phyloP scores from a whole-genome alignment of 2,113 vertebrate species.

The Pangasianodon hypophthalmus region DNA sequence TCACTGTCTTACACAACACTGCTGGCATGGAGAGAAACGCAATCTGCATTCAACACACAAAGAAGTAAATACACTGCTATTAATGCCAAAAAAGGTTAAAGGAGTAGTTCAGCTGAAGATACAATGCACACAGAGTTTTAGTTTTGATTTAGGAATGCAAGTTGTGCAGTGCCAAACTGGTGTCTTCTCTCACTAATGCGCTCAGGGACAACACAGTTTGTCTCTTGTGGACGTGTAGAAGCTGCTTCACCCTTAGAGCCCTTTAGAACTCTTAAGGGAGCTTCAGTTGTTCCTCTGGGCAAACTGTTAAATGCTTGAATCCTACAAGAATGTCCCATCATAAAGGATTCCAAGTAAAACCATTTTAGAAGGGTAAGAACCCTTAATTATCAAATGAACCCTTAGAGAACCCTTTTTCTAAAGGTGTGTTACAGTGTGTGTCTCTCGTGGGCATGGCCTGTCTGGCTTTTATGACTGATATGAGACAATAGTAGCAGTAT shows the following conservation, averaged over 20 bases:
- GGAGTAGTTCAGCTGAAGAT: not conserved
- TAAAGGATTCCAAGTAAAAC: not conserved
- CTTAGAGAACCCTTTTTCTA: not conserved
- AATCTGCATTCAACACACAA: not conserved
- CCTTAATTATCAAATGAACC: not conserved
- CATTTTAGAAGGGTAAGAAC: not conserved
- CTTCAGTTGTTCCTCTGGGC: not conserved
- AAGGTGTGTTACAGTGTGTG: not conserved
- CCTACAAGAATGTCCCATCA: not conserved
- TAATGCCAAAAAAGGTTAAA: not conserved
- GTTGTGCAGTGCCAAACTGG: not conserved
- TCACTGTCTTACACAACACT: not conserved
- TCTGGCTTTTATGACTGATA: not conserved
- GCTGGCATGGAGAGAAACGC: not conserved
- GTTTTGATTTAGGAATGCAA: not conserved
- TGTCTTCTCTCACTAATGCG: not conserved
- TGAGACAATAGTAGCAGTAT: not conserved
- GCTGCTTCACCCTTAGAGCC: not conserved
- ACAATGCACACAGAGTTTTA: not conserved
- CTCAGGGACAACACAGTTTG: not conserved
- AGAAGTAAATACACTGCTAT: not conserved
- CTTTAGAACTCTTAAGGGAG: not conserved
- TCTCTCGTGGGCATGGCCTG: not conserved
- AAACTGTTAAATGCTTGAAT: not conserved
- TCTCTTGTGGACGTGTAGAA: not conserved